phyloP scores from a whole-genome alignment of 2,797 vertebrate genomes.

The Sylvia borin region DNA sequence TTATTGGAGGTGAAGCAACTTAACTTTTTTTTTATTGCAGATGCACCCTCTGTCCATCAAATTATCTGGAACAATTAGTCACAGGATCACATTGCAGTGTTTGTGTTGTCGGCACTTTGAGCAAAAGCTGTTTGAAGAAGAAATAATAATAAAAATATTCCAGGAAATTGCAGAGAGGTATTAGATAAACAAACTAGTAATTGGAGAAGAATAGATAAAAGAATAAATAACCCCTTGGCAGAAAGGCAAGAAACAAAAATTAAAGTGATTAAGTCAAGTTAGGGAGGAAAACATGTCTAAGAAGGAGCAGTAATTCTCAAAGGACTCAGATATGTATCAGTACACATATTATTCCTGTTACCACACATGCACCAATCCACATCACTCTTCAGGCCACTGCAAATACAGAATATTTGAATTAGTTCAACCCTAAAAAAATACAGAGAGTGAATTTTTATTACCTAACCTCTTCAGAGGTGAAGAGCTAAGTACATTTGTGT shows the following conservation, averaged over 20 bases:
- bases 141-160: not conserved
- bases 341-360: not conserved
- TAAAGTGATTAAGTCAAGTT: not conserved
- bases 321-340: not conserved
- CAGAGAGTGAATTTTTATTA: not conserved
- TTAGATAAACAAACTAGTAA: not conserved
- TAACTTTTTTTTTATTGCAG: not conserved
- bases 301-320: not conserved
- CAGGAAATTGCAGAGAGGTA: not conserved
- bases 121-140: not conserved
- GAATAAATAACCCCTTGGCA: not conserved
- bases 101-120: not conserved
- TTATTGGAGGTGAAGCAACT: not conserved
- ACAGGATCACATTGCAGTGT: not conserved
- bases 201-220: not conserved
- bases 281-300: not conserved
- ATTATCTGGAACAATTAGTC: not conserved
- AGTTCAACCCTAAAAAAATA: not conserved
- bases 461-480: not conserved
- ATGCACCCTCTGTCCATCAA: not conserved
- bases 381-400: not conserved
- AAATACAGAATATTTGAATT: not conserved
- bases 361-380: not conserved
- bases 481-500: not conserved
- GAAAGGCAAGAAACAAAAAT: not conserved